Conservation (phyloP, 2,113 vertebrate species). For the Calonectris borealis region DNA sequence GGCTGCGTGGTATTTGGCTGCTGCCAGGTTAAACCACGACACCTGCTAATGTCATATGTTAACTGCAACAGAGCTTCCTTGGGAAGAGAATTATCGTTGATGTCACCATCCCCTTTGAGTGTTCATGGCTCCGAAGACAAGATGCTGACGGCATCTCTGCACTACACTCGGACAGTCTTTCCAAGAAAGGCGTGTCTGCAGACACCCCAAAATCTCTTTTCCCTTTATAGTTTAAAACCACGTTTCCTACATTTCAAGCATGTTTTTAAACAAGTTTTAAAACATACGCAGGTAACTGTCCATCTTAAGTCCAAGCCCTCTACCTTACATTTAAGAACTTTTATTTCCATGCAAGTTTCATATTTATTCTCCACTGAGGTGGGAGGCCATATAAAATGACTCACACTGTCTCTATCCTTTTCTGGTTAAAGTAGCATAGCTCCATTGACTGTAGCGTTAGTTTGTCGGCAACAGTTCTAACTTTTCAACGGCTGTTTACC, state of each 20-base stretch:
- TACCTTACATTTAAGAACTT: neutral
- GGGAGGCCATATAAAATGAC: neutral
- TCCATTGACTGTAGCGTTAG: too few relatives aligned
- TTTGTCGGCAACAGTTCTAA: neutral
- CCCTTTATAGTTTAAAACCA: neutral
- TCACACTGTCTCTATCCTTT: neutral
- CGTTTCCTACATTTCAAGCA: rapidly evolving
- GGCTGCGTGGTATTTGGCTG: too few relatives aligned
- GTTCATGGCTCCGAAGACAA: neutral
- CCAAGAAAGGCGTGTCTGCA: rapidly evolving
- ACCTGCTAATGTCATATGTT: neutral
- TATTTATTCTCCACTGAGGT: neutral
- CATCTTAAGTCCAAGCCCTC: neutral
- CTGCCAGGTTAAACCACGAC: too few relatives aligned
- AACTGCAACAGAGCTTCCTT: neutral
- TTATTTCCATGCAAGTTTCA: neutral
- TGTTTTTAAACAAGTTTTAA: neutral
- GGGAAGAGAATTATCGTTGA: neutral
- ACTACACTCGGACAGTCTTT: neutral
- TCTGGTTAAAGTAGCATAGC: neutral
- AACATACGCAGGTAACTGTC: neutral
- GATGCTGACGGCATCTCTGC: neutral
- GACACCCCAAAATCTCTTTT: neutral
- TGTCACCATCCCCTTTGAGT: neutral
- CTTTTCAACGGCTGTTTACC: neutral